Conservation (phyloP, 2,888 invertebrate species). For the Stramonita haemastoma region DNA sequence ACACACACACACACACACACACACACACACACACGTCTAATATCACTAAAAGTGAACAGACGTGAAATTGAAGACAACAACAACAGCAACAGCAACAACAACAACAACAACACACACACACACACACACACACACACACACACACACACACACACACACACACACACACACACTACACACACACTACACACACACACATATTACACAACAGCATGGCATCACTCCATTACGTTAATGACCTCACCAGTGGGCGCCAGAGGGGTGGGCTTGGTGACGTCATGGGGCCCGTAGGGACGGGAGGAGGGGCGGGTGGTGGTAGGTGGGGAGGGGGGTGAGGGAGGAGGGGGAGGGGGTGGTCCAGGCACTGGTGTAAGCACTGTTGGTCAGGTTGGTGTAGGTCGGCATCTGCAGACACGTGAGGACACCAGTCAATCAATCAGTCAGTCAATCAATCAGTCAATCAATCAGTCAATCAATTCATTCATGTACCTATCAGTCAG, state of each 20-base stretch:
- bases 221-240: not conserved
- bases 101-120: too few species aligned
- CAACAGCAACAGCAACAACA: too few species aligned
- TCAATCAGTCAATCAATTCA: not conserved
- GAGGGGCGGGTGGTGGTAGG: slow-evolving; percentile 47
- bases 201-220: not conserved
- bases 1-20: too few species aligned
- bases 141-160: too few species aligned
- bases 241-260: slow-evolving; percentile 47
- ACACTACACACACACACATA: too few species aligned
- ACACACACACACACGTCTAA: too few species aligned
- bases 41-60: too few species aligned
- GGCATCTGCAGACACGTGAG: slow-evolving; percentile 56
- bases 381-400: slow-evolving; percentile 55
- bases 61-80: too few species aligned
- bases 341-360: slow-evolving; percentile 58
- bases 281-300: slow-evolving; percentile 53
- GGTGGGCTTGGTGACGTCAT: slow-evolving; percentile 62
- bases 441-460: not conserved
- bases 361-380: slow-evolving; percentile 52
- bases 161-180: too few species aligned
- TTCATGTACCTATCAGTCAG: too few species aligned
- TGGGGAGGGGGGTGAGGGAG: slow-evolving; percentile 55
- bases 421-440: not conserved
- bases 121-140: too few species aligned